Conservation (phyloP, 2,888 invertebrate species). For the Cordilura impudica region DNA sequence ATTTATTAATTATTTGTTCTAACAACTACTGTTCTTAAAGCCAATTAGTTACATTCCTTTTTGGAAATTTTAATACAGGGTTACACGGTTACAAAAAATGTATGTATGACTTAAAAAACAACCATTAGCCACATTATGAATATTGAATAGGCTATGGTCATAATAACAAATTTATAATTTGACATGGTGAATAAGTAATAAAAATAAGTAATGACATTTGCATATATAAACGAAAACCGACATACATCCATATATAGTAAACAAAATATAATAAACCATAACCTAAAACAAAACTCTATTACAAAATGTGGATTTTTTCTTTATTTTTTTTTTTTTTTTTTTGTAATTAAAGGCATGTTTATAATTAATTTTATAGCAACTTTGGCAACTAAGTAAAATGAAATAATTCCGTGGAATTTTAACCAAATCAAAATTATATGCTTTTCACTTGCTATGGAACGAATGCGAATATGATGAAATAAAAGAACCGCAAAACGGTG, state of each 20-base stretch:
- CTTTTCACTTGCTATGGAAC: not conserved
- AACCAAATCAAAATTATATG: slow-evolving; percentile 4
- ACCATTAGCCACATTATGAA: not conserved
- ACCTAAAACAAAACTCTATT: slow-evolving; percentile 31
- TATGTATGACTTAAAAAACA: not conserved
- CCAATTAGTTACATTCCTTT: not conserved
- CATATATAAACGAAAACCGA: too few relatives aligned
- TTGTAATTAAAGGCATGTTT: slow-evolving; percentile 49
- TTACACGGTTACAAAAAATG: slow-evolving; percentile 42
- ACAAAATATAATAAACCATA: slow-evolving; percentile 14
- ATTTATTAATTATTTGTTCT: too few relatives aligned
- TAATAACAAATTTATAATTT: not conserved
- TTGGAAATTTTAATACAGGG: not conserved
- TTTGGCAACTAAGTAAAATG: slow-evolving; percentile 38
- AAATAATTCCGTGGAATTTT: slow-evolving; percentile 47
- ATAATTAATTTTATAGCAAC: slow-evolving; percentile 42
- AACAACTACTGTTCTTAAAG: not conserved
- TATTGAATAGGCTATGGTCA: not conserved
- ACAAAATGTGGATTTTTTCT: slow-evolving; percentile 33
- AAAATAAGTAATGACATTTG: not conserved
- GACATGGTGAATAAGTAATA: not conserved
- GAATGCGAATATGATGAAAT: not conserved
- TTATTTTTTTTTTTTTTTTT: too few relatives aligned
- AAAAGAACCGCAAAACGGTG: not conserved
- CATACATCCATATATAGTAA: too few relatives aligned